A percentile compares a stretch with the other conserved stretches of the same genome.
These are phyloP conservation scores for Silurus lanzhouensis DNA, from an alignment of 2,797 vertebrate species.

Conservation along the genomic window DNA sequence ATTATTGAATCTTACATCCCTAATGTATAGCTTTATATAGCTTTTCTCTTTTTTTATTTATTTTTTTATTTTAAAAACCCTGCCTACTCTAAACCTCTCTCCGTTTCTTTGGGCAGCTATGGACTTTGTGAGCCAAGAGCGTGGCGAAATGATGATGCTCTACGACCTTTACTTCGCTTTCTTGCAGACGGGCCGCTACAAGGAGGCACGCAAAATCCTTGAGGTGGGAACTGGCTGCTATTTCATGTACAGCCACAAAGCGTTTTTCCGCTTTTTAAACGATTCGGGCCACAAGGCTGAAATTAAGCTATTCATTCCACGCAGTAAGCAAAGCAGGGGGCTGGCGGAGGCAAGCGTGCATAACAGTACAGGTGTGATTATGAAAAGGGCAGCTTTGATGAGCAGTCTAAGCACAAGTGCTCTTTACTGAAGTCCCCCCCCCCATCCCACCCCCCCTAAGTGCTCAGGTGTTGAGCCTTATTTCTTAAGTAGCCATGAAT, in stretches of 20 bases:
- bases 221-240: conserved; percentile 82
- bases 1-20: no score
- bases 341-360: not conserved
- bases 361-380: conserved; percentile 27
- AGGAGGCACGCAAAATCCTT: conserved; percentile 91
- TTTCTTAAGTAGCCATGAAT: conserved; percentile 22
- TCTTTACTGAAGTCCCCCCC: conserved; percentile 10
- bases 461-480: conserved; percentile 22
- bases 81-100: conserved; percentile 1
- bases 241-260: conserved; percentile 77
- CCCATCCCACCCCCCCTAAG: not conserved
- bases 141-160: conserved; percentile 91
- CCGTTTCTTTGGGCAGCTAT: conserved; percentile 72
- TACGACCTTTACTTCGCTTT: conserved; percentile 94
- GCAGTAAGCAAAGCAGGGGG: conserved; percentile 38
- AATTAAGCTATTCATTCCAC: conserved; percentile 51
- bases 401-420: conserved; percentile 6
- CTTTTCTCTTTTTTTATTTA: no score
- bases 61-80: no score
- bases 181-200: conserved; percentile 87
- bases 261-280: conserved; percentile 76
- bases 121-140: conserved; percentile 84
- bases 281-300: conserved; percentile 70
- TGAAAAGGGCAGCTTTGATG: conserved; percentile 43
- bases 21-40: no score